Percentiles rank a stretch among this genome's conserved stretches.
These are phyloP conservation scores for Cydia splendana DNA, from an alignment of 1,140 invertebrate genomes.

Conservation along the genomic window DNA sequence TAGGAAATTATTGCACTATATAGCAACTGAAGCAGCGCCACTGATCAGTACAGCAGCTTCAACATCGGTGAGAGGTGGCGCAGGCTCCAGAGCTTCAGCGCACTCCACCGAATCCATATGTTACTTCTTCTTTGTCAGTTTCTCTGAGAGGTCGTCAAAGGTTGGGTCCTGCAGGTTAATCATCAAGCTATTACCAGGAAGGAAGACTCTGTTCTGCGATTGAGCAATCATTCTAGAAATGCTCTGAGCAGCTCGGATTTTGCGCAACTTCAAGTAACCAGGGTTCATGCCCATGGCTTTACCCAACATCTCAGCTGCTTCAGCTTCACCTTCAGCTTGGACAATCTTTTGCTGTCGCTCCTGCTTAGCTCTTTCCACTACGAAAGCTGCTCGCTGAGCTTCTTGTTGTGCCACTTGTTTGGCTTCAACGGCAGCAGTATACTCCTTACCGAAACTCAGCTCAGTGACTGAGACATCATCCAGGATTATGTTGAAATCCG, in stretches of 20 bases:
- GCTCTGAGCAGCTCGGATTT: slow-evolving; percentile 97
- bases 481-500: slow-evolving; percentile 98
- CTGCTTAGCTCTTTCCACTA: slow-evolving; percentile 98
- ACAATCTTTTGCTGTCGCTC: slow-evolving; percentile 99
- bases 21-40: slow-evolving; percentile 65
- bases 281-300: slow-evolving; percentile 96
- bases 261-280: slow-evolving; percentile 98
- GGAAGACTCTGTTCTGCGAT: slow-evolving; percentile 97
- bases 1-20: slow-evolving; percentile 53
- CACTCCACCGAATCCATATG: slow-evolving; percentile 72
- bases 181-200: slow-evolving; percentile 96
- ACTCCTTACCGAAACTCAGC: slow-evolving; percentile 99
- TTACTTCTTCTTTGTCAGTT: slow-evolving; percentile 90
- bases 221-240: slow-evolving; percentile 98
- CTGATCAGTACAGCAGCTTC: slow-evolving; percentile 65
- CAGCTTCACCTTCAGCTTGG: slow-evolving; percentile 99
- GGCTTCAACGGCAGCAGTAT: slow-evolving; percentile 99
- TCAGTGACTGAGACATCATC: slow-evolving; percentile 99
- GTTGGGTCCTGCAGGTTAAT: slow-evolving; percentile 96
- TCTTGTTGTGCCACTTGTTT: slow-evolving; percentile 99
- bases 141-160: slow-evolving; percentile 94
- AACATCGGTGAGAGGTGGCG: slow-evolving; percentile 64
- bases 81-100: slow-evolving; percentile 53
- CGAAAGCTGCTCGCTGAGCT: slow-evolving; percentile 98
- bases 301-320: slow-evolving; percentile 98